These are phyloP conservation scores for Artemia sinica DNA, from an alignment of 2,888 invertebrate species.

Conservation along the genomic window DNA sequence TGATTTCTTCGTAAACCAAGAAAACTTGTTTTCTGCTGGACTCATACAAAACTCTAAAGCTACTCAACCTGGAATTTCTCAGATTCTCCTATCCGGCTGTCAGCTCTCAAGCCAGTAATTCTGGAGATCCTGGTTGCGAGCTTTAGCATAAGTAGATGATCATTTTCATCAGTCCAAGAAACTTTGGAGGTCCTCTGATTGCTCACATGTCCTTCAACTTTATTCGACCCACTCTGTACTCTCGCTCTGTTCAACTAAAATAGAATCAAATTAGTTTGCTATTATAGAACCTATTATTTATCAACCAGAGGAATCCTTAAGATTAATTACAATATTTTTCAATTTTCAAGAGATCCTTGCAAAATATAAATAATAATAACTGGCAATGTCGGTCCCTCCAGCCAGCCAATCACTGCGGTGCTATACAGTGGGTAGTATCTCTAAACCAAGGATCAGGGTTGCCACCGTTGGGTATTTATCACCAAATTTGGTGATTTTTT, in stretches of 20 bases:
- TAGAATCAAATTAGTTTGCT: not conserved
- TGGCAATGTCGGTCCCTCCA: too few relatives aligned
- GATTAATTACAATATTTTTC: too few relatives aligned
- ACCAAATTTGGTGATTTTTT: too few relatives aligned
- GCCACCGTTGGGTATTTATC: too few relatives aligned
- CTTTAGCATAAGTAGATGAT: constrained; percentile 26
- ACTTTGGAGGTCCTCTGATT: constrained; percentile 31
- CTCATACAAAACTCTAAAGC: not conserved
- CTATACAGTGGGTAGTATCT: too few relatives aligned
- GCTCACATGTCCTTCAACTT: constrained; percentile 24
- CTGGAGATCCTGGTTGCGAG: constrained; percentile 27
- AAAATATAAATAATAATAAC: too few relatives aligned
- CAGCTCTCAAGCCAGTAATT: constrained; percentile 29
- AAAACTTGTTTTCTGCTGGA: too few relatives aligned
- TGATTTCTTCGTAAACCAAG: not conserved
- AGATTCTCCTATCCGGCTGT: constrained; percentile 26
- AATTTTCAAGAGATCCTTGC: too few relatives aligned
- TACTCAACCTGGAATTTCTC: constrained; percentile 28
- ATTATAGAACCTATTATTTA: too few relatives aligned
- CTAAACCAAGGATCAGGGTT: too few relatives aligned
- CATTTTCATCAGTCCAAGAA: constrained; percentile 30
- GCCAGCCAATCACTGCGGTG: too few relatives aligned
- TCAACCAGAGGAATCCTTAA: too few relatives aligned
- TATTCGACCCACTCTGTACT: constrained; percentile 28
- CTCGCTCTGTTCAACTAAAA: constrained; percentile 29